phyloP scores from a whole-genome alignment of 2,888 invertebrate genomes.

The Physocephala rufipes region DNA sequence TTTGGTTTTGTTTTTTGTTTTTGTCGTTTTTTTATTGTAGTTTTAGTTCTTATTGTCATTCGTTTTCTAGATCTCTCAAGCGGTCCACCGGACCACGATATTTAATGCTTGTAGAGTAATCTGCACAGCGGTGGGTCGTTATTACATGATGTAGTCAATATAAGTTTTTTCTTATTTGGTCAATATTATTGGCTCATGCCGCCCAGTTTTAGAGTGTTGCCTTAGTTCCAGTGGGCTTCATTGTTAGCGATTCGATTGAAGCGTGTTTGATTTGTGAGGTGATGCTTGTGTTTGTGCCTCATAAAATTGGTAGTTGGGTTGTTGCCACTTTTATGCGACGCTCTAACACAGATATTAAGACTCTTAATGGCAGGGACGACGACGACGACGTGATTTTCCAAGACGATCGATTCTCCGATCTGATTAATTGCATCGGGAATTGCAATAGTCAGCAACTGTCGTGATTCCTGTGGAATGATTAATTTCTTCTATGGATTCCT shows the following conservation, averaged over 20 bases:
- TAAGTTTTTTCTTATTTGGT: constrained; percentile 23
- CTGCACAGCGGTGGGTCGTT: constrained; percentile 57
- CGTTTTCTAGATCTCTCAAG: neutral
- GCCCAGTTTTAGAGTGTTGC: constrained; percentile 26
- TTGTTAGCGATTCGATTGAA: constrained; percentile 18
- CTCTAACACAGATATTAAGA: constrained; percentile 51
- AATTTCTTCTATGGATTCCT: neutral
- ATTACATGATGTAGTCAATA: constrained; percentile 19
- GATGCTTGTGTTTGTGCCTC: constrained; percentile 18
- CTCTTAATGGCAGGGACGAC: too few species aligned
- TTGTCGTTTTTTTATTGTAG: neutral
- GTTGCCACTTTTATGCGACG: constrained; percentile 15
- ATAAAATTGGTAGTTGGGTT: constrained; percentile 21
- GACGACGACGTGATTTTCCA: too few species aligned
- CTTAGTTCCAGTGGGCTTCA: constrained; percentile 26
- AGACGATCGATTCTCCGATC: too few species aligned
- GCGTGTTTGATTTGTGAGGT: constrained; percentile 31
- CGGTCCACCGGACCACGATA: constrained; percentile 34
- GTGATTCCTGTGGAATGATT: constrained; percentile 58
- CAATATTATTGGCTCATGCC: constrained; percentile 41
- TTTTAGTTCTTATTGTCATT: constrained; percentile 3
- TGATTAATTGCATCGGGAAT: constrained; percentile 45
- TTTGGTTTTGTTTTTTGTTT: neutral
- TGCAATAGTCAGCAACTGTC: constrained; percentile 43
- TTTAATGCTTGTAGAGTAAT: constrained; percentile 43